Conservation (phyloP, 2,888 invertebrate genomes). For the Tanytarsus gracilentus region DNA sequence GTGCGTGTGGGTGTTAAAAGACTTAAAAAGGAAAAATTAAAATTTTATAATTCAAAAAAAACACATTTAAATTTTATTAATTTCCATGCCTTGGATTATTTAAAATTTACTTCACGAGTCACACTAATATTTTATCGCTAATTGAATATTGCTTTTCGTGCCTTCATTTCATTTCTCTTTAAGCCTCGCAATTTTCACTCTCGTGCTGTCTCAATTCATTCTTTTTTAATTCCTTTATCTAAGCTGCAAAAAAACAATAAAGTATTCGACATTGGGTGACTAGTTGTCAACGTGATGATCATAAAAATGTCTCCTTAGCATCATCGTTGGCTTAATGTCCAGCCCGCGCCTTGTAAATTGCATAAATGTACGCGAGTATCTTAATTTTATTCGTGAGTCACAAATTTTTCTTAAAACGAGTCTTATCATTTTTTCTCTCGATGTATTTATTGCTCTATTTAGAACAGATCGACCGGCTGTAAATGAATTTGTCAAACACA, state of each 20-base stretch:
- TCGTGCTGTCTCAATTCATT: not conserved
- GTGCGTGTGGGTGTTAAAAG: too few species aligned
- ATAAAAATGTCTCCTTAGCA: slow-evolving; percentile 7
- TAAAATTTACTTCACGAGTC: not conserved
- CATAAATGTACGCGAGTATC: not conserved
- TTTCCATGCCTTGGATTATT: not conserved
- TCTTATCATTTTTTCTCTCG: not conserved
- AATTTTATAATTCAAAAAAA: too few species aligned
- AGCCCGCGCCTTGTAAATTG: slow-evolving; percentile 8
- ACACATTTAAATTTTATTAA: not conserved
- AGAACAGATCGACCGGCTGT: not conserved
- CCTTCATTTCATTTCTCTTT: slow-evolving; percentile 18
- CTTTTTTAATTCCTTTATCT: slow-evolving; percentile 1
- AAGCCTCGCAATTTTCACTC: not conserved
- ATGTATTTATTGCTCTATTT: not conserved
- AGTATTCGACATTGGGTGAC: slow-evolving; percentile 2
- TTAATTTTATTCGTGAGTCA: not conserved
- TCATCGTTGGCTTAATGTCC: slow-evolving; percentile 6
- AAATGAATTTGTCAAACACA: slow-evolving; percentile 28
- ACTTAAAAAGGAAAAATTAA: too few species aligned
- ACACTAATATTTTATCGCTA: slow-evolving; percentile 11
- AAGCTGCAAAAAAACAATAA: slow-evolving; percentile 21
- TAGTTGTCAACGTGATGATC: slow-evolving; percentile 2
- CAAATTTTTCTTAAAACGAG: not conserved
- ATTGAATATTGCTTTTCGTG: slow-evolving; percentile 22